Base-by-base conservation (phyloP, 2,888 invertebrate genomes). In the Pseudeuparius sepicola region DNA sequence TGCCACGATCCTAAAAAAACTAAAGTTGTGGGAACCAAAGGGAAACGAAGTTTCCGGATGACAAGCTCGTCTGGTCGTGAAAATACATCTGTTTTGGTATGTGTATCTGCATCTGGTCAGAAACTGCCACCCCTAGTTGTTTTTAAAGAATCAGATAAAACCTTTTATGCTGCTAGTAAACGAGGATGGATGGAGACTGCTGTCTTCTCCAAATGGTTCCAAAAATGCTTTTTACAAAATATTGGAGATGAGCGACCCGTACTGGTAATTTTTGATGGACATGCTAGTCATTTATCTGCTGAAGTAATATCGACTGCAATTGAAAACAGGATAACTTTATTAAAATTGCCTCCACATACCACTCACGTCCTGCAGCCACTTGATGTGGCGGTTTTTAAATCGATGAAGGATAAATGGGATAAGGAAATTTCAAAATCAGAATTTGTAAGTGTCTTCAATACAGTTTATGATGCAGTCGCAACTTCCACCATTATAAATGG, bases 161-260 rank as follows among this genome's bases (percentile, higher is more conserved):
- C n/a, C n/a, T n/a, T n/a, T n/a, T n/a, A n/a, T n/a, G n/a, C n/a
- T n/a, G n/a, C n/a, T n/a, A n/a, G n/a, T n/a, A n/a, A n/a, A n/a
- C n/a, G n/a, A 10, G 55, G 57, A 9, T 48, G 46, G 46, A 52
- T 48, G 48, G 46, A 51, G 34, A 14, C 42, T 23, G 24, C 17
- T 14, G 33, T 38, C 14, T 42, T 37, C 15, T 37, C 25, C 33
- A 48, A 45, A 15, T 49, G 45, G 34, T 46, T 50, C 31, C 24
- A 43, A 24, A 44, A 13, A 30, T 31, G 12, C 23, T 29, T 33
- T 18, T 14, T 40, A 12, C 29, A 33, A 23, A 23, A 24, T 24
- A 25, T 35, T 17, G 30, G 32, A 34, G 14, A 24, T 26, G 39
- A 32, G 32, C 31, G 30, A 29, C 33, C 33, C 36, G 40, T 40